Conservation (phyloP, 92 coral and sea anemone species). For the Palythoa grandis region DNA sequence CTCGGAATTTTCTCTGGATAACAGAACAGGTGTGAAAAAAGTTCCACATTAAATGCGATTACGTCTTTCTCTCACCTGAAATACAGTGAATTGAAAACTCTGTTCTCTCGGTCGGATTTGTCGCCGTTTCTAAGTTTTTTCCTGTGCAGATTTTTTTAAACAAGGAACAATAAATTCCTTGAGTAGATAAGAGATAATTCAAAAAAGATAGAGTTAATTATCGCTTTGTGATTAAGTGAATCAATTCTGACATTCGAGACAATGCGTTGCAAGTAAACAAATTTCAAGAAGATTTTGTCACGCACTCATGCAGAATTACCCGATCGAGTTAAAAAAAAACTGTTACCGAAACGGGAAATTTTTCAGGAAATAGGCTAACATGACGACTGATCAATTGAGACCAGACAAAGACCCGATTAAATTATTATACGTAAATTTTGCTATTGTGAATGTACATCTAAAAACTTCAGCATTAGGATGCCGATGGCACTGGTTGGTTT, state of each 20-base stretch:
- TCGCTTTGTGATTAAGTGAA: constrained; percentile 16
- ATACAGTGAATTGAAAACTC: not conserved
- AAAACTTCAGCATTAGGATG: too few relatives aligned
- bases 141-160: constrained; percentile 29
- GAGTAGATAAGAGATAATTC: constrained; percentile 22
- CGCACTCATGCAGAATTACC: not conserved
- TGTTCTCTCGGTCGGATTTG: not conserved
- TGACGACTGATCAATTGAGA: too few relatives aligned
- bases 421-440: too few relatives aligned
- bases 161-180: constrained; percentile 15
- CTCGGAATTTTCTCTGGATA: constrained; percentile 21
- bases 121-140: not conserved
- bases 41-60: not conserved
- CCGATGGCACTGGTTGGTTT: too few relatives aligned
- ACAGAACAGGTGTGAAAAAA: not conserved
- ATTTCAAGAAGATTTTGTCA: not conserved
- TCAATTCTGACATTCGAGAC: constrained; percentile 27
- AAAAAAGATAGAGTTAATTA: constrained; percentile 20
- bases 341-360: too few relatives aligned
- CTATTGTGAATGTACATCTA: too few relatives aligned
- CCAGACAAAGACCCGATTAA: too few relatives aligned
- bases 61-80: constrained; percentile 1
- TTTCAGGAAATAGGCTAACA: too few relatives aligned
- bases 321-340: too few relatives aligned
- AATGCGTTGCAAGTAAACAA: not conserved